These are phyloP conservation scores for Apeira syringaria DNA, from an alignment of 2,888 invertebrate species.

Conservation along the genomic window DNA sequence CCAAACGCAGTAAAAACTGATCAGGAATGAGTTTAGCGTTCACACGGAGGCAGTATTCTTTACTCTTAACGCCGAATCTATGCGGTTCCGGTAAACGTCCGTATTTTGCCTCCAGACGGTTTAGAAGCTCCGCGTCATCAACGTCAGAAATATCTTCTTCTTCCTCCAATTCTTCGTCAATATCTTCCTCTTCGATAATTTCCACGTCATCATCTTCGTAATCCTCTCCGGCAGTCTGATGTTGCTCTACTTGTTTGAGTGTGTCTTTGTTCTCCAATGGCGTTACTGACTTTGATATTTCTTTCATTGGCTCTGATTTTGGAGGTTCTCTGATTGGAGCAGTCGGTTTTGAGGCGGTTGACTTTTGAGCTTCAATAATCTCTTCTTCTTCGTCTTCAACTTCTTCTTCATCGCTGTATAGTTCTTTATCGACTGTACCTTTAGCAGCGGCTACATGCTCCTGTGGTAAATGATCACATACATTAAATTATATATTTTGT, in stretches of 20 bases:
- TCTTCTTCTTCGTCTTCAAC: conserved; percentile 54
- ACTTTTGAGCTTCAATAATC: conserved; percentile 36
- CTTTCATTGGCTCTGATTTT: conserved; percentile 29
- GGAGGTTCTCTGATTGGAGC: conserved; percentile 33
- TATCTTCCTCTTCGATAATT: conserved; percentile 74
- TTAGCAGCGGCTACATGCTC: conserved; percentile 30
- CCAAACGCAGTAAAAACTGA: conserved; percentile 10
- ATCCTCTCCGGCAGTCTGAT: conserved; percentile 47
- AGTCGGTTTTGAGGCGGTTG: conserved; percentile 6
- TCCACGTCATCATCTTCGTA: conserved; percentile 67
- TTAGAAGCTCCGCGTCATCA: conserved; percentile 88
- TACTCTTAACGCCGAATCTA: conserved; percentile 77
- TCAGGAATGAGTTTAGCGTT: background rate
- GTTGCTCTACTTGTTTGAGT: conserved; percentile 31
- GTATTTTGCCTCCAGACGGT: conserved; percentile 88
- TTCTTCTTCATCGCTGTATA: conserved; percentile 68
- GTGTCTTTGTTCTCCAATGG: conserved; percentile 31
- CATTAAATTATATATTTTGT: background rate
- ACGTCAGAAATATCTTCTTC: conserved; percentile 85
- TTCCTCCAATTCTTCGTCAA: conserved; percentile 77
- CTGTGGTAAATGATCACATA: conserved; percentile 37
- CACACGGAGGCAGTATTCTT: conserved; percentile 34
- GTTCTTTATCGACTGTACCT: conserved; percentile 52
- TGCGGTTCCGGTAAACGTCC: conserved; percentile 85
- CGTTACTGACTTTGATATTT: conserved; percentile 49